Evolutionary conservation across 2,113 vertebrate species (phyloP), one percentile per base, ranked within the genome.

Genomic region (Turnix velox): DNA sequence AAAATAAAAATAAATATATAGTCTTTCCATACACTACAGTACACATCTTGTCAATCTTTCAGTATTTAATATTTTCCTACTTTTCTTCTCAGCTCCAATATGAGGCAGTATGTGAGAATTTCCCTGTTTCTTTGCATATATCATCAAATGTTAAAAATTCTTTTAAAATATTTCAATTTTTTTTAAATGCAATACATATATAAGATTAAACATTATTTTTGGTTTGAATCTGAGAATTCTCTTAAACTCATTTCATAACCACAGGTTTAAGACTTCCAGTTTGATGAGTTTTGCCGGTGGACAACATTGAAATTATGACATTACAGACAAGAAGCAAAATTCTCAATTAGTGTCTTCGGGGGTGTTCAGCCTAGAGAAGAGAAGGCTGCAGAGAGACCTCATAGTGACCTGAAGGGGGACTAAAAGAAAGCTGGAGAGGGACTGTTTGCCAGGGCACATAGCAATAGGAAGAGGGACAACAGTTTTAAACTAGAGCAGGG

Each of bases 21-120:
- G 1, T 61, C 46, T 37, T 0, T 0, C 6, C 13, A 20, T 43
- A 61, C 2, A 15, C 9, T 65, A 15, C 4, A 61, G 37, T 58
- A 57, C 25, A 54, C 6, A 10, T 37, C 18, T 65, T 80, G 23
- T 9, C 25, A 57, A 73, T 14, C 27, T 4, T 83, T 77, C 7
- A 52, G 46, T 80, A 77, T 45, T 90, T 84, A 37, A 7, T 48
- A 19, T 20, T 76, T 79, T 65, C 42, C 16, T 62, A 2, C 35
- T 84, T 78, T 87, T 80, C 45, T 65, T 46, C 2, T 76, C 40
- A 80, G 13, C 18, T 61, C 18, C 17, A 33, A 24, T n/a, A 35
- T 19, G 3, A 33, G 37, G 7, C 10, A 75, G 27, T 3, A 45
- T 25, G 14, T 48, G 24, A 90, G 24, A 90, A 59, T 24, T 30